Evolutionary conservation across 2,797 vertebrate species (phyloP).

Genomic region (Borostomias antarcticus): DNA sequence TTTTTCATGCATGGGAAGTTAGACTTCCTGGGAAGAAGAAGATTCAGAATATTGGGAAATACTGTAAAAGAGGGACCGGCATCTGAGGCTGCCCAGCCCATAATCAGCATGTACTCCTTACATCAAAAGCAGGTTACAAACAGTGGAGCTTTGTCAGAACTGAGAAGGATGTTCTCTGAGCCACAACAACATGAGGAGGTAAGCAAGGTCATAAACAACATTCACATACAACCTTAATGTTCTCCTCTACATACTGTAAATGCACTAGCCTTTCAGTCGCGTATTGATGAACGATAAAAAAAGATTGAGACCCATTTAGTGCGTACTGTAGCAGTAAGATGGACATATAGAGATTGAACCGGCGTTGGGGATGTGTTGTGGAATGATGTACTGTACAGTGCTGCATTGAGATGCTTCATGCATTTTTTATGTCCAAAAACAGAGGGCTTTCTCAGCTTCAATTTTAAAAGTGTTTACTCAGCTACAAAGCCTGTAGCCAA

Average conservation of each 20-base stretch:
- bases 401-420: conserved; percentile 62
- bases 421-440: conserved; percentile 74
- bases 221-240: conserved; percentile 11
- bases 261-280: conserved; percentile 29
- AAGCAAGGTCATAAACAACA: conserved; percentile 28
- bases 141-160: too few species aligned
- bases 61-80: too few species aligned
- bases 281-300: conserved; percentile 35
- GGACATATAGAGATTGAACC: conserved; percentile 27
- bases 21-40: too few species aligned
- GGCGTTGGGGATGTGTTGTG: conserved; percentile 34
- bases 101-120: too few species aligned
- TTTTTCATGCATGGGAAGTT: too few species aligned
- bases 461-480: conserved; percentile 79
- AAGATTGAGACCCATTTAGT: conserved; percentile 28
- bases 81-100: too few species aligned
- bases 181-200: conserved; percentile 7
- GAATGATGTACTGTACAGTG: conserved; percentile 63
- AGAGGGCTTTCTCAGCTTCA: conserved; percentile 72
- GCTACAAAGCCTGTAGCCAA: conserved; percentile 66
- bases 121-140: too few species aligned
- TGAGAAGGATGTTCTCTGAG: not conserved
- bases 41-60: too few species aligned
- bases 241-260: conserved; percentile 22
- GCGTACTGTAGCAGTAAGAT: conserved; percentile 22